Percentiles rank a stretch among this genome's conserved stretches.
Evolutionary conservation across 2,797 vertebrate genomes (phyloP).

Genomic region (Falco biarmicus): DNA sequence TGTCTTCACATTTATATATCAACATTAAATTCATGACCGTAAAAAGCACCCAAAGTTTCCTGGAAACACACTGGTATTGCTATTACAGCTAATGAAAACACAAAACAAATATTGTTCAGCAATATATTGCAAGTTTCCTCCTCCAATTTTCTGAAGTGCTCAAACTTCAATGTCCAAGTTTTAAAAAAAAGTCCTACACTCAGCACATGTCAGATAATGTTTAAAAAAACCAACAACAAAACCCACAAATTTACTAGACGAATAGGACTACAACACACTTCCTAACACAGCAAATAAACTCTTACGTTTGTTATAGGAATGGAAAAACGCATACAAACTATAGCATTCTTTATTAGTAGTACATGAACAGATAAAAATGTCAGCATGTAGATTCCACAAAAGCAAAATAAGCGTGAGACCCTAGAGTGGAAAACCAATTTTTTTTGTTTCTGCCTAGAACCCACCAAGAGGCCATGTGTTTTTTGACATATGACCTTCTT

Average conservation of each 20-base stretch:
- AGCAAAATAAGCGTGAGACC: neutral
- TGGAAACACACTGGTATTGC: neutral
- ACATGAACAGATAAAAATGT: neutral
- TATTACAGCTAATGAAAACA: neutral
- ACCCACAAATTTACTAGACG: neutral
- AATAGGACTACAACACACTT: neutral
- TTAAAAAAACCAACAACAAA: neutral
- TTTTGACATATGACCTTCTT: neutral
- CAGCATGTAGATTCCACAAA: neutral
- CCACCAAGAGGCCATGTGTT: neutral
- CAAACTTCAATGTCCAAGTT: neutral
- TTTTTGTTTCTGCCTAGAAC: neutral
- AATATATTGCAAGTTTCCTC: neutral
- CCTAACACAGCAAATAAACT: neutral
- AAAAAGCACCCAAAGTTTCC: neutral
- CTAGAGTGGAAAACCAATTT: neutral
- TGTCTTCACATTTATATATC: neutral
- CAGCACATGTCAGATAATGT: neutral
- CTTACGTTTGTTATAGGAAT: neutral
- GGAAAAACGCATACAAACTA: neutral
- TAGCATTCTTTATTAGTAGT: neutral
- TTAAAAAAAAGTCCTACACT: neutral
- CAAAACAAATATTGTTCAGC: neutral
- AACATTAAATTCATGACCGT: neutral
- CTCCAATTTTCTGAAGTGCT: neutral